These are phyloP conservation scores for Glareola pratincola DNA, from an alignment of 2,113 vertebrate genomes.

Conservation along the genomic window DNA sequence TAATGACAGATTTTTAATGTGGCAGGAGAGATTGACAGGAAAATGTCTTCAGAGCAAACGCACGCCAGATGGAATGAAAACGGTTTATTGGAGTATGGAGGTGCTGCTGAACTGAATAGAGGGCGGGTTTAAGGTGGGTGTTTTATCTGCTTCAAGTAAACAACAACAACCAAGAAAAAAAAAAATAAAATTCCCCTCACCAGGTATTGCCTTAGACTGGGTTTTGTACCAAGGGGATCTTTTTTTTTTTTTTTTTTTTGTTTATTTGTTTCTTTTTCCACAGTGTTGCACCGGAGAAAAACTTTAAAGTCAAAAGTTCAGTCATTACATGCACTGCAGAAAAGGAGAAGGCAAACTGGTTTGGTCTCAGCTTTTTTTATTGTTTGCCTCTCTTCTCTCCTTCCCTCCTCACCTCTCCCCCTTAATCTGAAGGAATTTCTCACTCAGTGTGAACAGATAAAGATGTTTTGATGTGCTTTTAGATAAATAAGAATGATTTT, in stretches of 20 bases:
- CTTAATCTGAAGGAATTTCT: conserved; percentile 37
- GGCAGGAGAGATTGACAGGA: conserved; percentile 95
- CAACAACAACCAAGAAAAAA: conserved; percentile 29
- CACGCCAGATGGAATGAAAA: conserved; percentile 98
- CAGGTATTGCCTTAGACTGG: background rate
- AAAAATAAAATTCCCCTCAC: background rate
- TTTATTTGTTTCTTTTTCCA: conserved; percentile 28
- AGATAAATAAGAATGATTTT: background rate
- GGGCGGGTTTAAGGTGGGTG: conserved; percentile 72
- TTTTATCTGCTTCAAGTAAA: conserved; percentile 70
- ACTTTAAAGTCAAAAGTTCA: conserved; percentile 35
- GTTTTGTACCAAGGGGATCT: background rate
- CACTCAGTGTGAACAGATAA: background rate
- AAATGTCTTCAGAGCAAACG: conserved; percentile 92
- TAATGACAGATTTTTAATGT: conserved; percentile 91
- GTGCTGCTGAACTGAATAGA: conserved; percentile 71
- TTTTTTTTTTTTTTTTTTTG: background rate
- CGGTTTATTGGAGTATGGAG: conserved; percentile 94
- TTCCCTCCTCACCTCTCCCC: too few relatives aligned
- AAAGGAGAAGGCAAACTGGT: background rate
- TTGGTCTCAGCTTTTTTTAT: conserved; percentile 10
- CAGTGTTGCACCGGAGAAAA: background rate
- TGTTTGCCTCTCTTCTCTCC: background rate
- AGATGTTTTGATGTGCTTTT: background rate
- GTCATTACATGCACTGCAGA: background rate